Evolutionary conservation across 2,113 vertebrate genomes (phyloP).

Genomic region (Vulpes vulpes): DNA sequence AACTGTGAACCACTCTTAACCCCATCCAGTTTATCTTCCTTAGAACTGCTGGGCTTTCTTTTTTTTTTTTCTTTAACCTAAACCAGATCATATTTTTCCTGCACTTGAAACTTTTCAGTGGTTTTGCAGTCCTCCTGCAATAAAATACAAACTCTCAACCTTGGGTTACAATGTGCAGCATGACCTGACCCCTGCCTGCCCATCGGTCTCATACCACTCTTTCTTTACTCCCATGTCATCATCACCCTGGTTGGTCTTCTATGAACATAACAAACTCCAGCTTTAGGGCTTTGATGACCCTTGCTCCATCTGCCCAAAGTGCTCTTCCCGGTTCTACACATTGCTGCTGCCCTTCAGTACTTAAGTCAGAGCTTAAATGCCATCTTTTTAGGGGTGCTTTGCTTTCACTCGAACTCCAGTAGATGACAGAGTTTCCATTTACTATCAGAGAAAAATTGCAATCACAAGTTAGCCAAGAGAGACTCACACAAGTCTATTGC

Average conservation of each 20-base stretch:
- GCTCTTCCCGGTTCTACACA: background rate
- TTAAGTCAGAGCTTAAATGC: background rate
- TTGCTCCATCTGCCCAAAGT: background rate
- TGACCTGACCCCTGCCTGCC: background rate
- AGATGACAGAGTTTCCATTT: background rate
- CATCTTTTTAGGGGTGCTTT: background rate
- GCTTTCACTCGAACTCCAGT: background rate
- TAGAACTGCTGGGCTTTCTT: background rate
- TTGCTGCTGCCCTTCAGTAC: background rate
- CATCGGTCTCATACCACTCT: background rate
- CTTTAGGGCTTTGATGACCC: background rate
- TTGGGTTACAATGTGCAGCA: background rate
- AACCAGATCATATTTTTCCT: background rate
- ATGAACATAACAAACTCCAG: background rate
- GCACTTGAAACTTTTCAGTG: background rate
- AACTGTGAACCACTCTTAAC: background rate
- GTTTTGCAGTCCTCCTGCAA: background rate
- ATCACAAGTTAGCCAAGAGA: background rate
- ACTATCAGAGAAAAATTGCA: background rate
- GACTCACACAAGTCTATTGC: background rate
- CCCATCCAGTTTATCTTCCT: background rate
- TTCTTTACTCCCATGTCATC: background rate
- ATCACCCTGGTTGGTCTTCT: background rate
- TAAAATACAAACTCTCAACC: background rate
- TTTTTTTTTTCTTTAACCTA: background rate